A percentile compares a stretch with the other conserved stretches of the same genome.
These are phyloP conservation scores for Halictus rubicundus DNA, from an alignment of 1,140 invertebrate species.

Conservation along the genomic window DNA sequence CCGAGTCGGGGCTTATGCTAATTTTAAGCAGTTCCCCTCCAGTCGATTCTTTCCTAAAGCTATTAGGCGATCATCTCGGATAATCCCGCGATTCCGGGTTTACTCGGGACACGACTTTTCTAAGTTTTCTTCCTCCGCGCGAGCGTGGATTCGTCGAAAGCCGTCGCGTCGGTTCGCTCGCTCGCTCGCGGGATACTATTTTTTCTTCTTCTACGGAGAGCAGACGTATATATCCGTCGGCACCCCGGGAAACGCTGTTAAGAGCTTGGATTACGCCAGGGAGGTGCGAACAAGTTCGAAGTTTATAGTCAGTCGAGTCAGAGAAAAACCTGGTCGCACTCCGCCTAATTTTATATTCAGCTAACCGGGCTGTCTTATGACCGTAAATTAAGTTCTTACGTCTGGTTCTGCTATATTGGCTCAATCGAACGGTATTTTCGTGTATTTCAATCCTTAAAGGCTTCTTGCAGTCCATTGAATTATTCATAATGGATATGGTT, in stretches of 20 bases:
- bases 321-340: too few relatives aligned
- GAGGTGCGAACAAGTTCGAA: conserved; percentile 16
- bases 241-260: background rate
- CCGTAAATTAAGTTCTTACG: too few relatives aligned
- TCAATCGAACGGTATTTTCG: too few relatives aligned
- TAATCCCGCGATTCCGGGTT: conserved; percentile 74
- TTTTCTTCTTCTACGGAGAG: background rate
- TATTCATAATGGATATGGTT: too few relatives aligned
- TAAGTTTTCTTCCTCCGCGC: conserved; percentile 70
- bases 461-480: too few relatives aligned
- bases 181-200: background rate
- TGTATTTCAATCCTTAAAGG: too few relatives aligned
- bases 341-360: too few relatives aligned
- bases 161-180: conserved; percentile 6
- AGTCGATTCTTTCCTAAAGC: conserved; percentile 79
- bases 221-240: background rate
- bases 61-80: conserved; percentile 80
- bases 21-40: conserved; percentile 69
- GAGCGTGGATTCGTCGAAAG: conserved; percentile 4
- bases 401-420: too few relatives aligned
- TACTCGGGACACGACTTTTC: conserved; percentile 75
- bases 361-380: too few relatives aligned
- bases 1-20: conserved; percentile 73
- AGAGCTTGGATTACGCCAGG: conserved; percentile 13
- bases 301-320: background rate